Percentiles rank a stretch among this genome's conserved stretches.
phyloP scores from a whole-genome alignment of 2,113 vertebrate genomes.

The Ailuropoda melanoleuca region DNA sequence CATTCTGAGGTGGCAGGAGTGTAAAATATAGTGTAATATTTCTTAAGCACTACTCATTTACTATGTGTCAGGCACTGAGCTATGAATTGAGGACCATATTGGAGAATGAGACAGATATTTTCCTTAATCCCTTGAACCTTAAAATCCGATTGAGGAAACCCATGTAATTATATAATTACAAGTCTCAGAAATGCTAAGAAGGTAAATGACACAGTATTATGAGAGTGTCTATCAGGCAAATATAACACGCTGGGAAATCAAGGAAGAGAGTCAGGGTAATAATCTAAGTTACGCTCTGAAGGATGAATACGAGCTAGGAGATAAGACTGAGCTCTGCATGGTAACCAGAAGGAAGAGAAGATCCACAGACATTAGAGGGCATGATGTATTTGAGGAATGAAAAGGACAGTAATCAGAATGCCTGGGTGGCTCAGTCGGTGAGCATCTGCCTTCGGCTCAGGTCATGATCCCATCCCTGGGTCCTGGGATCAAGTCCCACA shows the following conservation, averaged over 20 bases:
- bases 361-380: slow-evolving; percentile 6
- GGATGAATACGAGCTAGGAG: neutral
- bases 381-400: neutral
- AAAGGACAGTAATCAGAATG: neutral
- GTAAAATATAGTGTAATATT: neutral
- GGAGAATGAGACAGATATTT: neutral
- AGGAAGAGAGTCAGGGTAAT: neutral
- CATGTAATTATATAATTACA: slow-evolving; percentile 39
- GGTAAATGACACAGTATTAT: neutral
- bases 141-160: slow-evolving; percentile 5
- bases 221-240: neutral
- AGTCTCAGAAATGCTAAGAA: slow-evolving; percentile 8
- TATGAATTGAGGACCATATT: neutral
- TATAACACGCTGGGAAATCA: slow-evolving; percentile 35
- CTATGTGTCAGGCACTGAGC: neutral
- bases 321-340: neutral
- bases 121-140: slow-evolving; percentile 11
- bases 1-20: neutral
- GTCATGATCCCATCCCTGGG: too few relatives aligned
- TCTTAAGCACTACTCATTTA: neutral
- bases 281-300: slow-evolving; percentile 9
- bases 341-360: slow-evolving; percentile 7
- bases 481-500: too few relatives aligned
- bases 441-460: neutral
- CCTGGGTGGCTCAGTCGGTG: neutral